phyloP scores from a whole-genome alignment of 2,113 vertebrate genomes.

The Zingel zingel region DNA sequence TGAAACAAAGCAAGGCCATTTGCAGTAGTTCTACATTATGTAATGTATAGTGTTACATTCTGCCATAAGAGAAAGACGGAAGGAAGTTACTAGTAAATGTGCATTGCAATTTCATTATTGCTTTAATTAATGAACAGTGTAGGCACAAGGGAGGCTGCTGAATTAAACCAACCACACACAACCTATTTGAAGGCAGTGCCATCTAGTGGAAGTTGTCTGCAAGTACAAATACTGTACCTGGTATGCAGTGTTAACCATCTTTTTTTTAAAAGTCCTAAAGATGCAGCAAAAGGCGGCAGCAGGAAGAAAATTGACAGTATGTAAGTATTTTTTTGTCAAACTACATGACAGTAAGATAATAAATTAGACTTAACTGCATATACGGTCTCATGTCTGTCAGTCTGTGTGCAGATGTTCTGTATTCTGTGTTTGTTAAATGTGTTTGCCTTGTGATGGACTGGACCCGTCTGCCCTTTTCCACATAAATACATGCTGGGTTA shows the following conservation, averaged over 20 bases:
- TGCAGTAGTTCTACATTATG: not conserved
- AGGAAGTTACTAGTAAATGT: not conserved
- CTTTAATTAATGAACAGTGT: constrained; percentile 34
- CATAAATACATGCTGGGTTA: not conserved
- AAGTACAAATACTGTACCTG: constrained; percentile 16
- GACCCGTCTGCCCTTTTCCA: not conserved
- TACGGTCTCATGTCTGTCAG: not conserved
- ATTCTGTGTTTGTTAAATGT: not conserved
- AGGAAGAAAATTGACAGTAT: too few species aligned
- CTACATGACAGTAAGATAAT: not conserved
- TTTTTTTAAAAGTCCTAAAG: too few species aligned
- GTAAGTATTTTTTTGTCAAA: not conserved
- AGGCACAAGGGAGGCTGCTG: not conserved
- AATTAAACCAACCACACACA: not conserved
- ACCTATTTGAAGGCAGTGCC: constrained; percentile 44
- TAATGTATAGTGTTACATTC: not conserved
- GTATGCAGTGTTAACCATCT: not conserved
- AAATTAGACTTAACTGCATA: not conserved
- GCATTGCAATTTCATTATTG: constrained; percentile 17
- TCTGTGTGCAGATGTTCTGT: not conserved
- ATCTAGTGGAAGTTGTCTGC: constrained; percentile 59
- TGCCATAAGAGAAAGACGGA: not conserved
- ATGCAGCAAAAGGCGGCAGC: not conserved
- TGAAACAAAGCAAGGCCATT: not conserved
- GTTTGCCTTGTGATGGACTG: not conserved